Conservation (phyloP, 2,888 invertebrate species). For the Hecatera dysodea region DNA sequence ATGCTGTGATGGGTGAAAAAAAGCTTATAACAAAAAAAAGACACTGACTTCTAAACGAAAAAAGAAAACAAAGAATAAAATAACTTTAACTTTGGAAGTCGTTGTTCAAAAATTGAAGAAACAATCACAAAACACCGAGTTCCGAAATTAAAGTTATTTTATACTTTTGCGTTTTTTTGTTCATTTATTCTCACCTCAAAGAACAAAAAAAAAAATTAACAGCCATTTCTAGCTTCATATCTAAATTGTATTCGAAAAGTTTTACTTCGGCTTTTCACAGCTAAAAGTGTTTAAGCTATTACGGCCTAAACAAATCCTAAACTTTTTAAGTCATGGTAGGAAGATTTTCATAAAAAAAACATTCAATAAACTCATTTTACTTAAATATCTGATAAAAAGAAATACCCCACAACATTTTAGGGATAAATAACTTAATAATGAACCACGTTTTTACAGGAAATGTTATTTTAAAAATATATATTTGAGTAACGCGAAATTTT, state of each 20-base stretch:
- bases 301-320: not conserved
- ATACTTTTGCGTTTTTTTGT: too few species aligned
- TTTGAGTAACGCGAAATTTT: constrained; percentile 19
- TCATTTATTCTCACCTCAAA: not conserved
- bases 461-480: constrained; percentile 4
- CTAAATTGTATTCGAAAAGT: not conserved
- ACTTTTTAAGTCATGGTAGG: not conserved
- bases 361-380: not conserved
- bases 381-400: constrained; percentile 9
- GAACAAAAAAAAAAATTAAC: too few species aligned
- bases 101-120: too few species aligned
- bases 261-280: not conserved
- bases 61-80: too few species aligned
- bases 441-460: constrained; percentile 2
- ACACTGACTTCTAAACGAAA: too few species aligned
- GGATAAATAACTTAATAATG: constrained; percentile 2
- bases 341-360: not conserved
- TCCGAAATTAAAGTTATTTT: too few species aligned
- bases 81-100: too few species aligned
- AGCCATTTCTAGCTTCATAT: not conserved
- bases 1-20: too few species aligned
- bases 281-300: not conserved
- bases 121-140: too few species aligned
- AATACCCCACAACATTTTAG: constrained; percentile 3
- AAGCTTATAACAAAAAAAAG: too few species aligned